These are phyloP conservation scores for Scrobipalpa atriplicella DNA, from an alignment of 2,888 invertebrate species.

Conservation along the genomic window DNA sequence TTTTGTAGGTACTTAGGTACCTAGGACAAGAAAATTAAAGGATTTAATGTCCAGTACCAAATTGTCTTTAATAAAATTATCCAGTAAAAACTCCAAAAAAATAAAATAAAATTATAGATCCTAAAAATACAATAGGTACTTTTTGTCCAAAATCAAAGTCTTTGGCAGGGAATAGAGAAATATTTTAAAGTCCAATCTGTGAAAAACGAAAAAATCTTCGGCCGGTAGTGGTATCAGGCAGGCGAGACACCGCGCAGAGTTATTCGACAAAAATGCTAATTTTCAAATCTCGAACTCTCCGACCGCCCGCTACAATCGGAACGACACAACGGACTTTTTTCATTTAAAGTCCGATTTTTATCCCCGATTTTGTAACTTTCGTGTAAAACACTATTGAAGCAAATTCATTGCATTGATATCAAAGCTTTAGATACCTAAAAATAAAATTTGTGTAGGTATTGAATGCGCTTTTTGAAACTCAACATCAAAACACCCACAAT, in stretches of 20 bases:
- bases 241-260: constrained; percentile 78
- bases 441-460: neutral
- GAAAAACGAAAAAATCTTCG: constrained; percentile 66
- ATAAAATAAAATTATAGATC: too few species aligned
- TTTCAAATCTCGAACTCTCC: constrained; percentile 77
- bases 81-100: too few species aligned
- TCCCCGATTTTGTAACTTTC: constrained; percentile 42
- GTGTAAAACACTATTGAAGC: constrained; percentile 40
- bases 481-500: neutral
- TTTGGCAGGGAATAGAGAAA: constrained; percentile 60
- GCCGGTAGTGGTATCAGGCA: constrained; percentile 73
- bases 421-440: neutral
- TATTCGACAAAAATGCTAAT: constrained; percentile 83
- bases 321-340: constrained; percentile 66
- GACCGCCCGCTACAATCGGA: constrained; percentile 70
- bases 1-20: too few species aligned
- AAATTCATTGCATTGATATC: neutral
- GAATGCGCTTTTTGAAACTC: neutral
- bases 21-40: too few species aligned
- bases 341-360: constrained; percentile 60
- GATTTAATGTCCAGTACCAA: too few species aligned
- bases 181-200: constrained; percentile 72
- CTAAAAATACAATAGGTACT: neutral
- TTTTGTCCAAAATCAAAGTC: constrained; percentile 29
- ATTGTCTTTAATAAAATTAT: too few species aligned